Conservation (phyloP, 2,888 invertebrate species). For the Euplagia quadripunctaria region DNA sequence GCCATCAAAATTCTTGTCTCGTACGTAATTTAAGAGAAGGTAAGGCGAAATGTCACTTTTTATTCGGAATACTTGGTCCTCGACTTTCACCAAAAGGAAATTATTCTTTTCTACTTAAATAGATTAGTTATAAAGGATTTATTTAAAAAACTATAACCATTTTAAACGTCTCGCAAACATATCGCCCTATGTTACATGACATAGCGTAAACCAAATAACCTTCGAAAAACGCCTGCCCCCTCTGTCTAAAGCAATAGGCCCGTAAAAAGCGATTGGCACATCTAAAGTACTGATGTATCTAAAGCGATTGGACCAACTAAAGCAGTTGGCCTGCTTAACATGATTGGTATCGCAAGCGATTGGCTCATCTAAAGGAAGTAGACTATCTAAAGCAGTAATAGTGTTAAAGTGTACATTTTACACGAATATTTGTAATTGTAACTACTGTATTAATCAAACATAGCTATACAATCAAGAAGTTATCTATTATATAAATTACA, state of each 20-base stretch:
- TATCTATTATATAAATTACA: slow-evolving; percentile 7
- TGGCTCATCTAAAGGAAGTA: no score
- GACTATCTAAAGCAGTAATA: no score
- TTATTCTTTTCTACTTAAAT: not conserved
- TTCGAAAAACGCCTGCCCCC: not conserved
- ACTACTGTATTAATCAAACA: not conserved
- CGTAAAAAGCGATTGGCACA: not conserved
- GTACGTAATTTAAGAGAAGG: slow-evolving; percentile 59
- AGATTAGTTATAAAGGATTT: not conserved
- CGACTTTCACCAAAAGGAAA: slow-evolving; percentile 27
- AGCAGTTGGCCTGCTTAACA: not conserved
- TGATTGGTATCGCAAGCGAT: no score
- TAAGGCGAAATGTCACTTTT: slow-evolving; percentile 43
- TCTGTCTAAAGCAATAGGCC: not conserved
- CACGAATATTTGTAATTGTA: not conserved
- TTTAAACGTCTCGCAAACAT: no score
- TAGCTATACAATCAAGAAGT: slow-evolving; percentile 8
- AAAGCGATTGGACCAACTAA: not conserved
- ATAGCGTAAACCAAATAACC: no score
- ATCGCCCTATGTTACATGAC: no score
- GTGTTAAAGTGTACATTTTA: no score
- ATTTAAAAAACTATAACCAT: no score
- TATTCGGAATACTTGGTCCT: slow-evolving; percentile 39
- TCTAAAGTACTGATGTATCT: not conserved
- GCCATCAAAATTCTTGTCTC: slow-evolving; percentile 63